phyloP scores from a whole-genome alignment of 1,140 invertebrate genomes.

The Drosophila tsacasi region DNA sequence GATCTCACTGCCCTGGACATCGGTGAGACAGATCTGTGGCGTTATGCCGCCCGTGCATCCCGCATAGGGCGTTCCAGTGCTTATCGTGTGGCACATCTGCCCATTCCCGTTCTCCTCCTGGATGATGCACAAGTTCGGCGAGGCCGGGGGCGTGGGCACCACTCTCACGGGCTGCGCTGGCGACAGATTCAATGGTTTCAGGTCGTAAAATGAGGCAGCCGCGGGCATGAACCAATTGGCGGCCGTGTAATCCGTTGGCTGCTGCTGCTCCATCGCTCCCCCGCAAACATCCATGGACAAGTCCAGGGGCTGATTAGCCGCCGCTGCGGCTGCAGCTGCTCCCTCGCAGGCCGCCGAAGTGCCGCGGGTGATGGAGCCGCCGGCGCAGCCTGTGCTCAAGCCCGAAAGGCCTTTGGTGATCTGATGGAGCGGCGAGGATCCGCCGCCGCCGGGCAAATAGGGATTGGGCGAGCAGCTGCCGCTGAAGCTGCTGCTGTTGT shows the following conservation, averaged over 20 bases:
- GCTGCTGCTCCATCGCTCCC: slow-evolving; percentile 21
- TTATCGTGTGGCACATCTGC: slow-evolving; percentile 77
- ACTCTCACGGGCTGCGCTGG: slow-evolving; percentile 86
- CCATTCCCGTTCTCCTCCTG: slow-evolving; percentile 89
- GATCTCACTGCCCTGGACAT: slow-evolving; percentile 93
- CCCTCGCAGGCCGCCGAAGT: slow-evolving; percentile 86
- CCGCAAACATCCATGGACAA: slow-evolving; percentile 81
- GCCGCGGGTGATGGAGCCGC: slow-evolving; percentile 92
- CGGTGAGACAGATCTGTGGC: slow-evolving; percentile 95
- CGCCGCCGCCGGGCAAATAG: slow-evolving; percentile 66
- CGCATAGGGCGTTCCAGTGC: slow-evolving; percentile 72
- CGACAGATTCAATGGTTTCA: slow-evolving; percentile 87
- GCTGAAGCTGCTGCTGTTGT: slow-evolving; percentile 74
- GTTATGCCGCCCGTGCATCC: slow-evolving; percentile 72
- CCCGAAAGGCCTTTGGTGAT: slow-evolving; percentile 87
- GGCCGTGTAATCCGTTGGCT: slow-evolving; percentile 54
- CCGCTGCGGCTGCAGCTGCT: slow-evolving; percentile 29
- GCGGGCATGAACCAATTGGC: slow-evolving; percentile 83
- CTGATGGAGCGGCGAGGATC: slow-evolving; percentile 81
- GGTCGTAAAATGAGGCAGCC: slow-evolving; percentile 81
- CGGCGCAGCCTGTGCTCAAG: slow-evolving; percentile 86
- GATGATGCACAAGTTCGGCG: slow-evolving; percentile 92
- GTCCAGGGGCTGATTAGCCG: slow-evolving; percentile 76
- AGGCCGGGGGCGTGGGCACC: slow-evolving; percentile 81
- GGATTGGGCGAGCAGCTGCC: slow-evolving; percentile 80